A percentile compares a stretch with the other conserved stretches of the same genome.
Evolutionary conservation across 1,140 invertebrate species (phyloP).

Genomic region (Phenacoccus solenopsis): DNA sequence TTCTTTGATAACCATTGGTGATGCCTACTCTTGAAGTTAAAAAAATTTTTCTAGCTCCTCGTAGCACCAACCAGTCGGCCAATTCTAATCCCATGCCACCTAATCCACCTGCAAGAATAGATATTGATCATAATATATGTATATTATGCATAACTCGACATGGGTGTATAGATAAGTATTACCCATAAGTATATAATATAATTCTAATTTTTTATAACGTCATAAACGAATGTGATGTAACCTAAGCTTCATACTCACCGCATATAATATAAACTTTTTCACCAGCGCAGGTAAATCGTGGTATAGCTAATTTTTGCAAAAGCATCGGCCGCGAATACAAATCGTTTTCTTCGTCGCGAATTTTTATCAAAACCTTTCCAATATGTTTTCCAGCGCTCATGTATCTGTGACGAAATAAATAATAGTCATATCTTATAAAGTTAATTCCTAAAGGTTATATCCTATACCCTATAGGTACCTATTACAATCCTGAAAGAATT

Average conservation of each 20-base stretch:
- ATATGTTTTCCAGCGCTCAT: slow-evolving; percentile 96
- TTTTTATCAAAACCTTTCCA: slow-evolving; percentile 85
- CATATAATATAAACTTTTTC: slow-evolving; percentile 37
- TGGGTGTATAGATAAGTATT: no score
- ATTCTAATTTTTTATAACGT: no score
- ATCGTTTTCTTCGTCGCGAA: slow-evolving; percentile 43
- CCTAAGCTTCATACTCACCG: slow-evolving; percentile 29
- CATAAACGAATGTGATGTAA: no score
- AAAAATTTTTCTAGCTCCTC: slow-evolving; percentile 63
- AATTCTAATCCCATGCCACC: slow-evolving; percentile 21
- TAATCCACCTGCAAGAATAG: slow-evolving; percentile 36
- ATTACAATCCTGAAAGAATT: no score
- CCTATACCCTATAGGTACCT: no score
- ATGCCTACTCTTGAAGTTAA: slow-evolving; percentile 66
- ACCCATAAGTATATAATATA: no score
- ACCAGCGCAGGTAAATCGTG: slow-evolving; percentile 40
- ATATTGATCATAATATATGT: no score
- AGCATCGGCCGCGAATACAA: slow-evolving; percentile 30
- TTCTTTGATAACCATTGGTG: slow-evolving; percentile 61
- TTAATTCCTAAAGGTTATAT: no score
- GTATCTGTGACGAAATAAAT: slow-evolving; percentile 38
- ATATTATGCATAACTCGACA: no score
- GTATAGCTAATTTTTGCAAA: slow-evolving; percentile 37
- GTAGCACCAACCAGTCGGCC: slow-evolving; percentile 31
- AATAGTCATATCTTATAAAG: no score